Evolutionary conservation across 1,140 invertebrate species (phyloP).

Genomic region (Artemia franciscana): DNA sequence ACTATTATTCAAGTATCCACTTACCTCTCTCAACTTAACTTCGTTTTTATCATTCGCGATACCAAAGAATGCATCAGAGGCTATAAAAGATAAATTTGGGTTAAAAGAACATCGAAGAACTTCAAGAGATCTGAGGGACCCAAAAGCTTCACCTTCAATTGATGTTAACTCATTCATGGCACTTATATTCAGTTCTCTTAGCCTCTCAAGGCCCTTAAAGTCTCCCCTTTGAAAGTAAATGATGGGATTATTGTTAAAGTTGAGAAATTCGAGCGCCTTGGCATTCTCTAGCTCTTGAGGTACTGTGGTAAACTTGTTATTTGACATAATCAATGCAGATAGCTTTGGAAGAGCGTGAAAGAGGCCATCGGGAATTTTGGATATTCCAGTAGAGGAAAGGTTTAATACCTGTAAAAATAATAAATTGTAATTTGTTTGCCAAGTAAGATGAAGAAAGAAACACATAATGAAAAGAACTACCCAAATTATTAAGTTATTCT

Average conservation of each 20-base stretch:
- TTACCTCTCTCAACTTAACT: slow-evolving; percentile 6
- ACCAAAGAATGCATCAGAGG: slow-evolving; percentile 2
- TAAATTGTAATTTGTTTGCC: neutral
- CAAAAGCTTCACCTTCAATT: slow-evolving; percentile 7
- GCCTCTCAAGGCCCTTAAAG: slow-evolving; percentile 4
- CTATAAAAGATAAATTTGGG: neutral
- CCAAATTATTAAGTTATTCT: no score
- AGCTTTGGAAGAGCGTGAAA: slow-evolving; percentile 37
- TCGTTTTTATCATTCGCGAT: neutral
- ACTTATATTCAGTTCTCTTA: slow-evolving; percentile 10
- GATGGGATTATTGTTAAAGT: slow-evolving; percentile 41
- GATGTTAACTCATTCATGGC: slow-evolving; percentile 1
- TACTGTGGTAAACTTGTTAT: slow-evolving; percentile 33
- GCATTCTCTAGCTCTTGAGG: slow-evolving; percentile 31
- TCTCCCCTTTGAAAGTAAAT: slow-evolving; percentile 18
- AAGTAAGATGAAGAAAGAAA: no score
- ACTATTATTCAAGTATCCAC: no score
- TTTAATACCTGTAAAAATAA: slow-evolving; percentile 29
- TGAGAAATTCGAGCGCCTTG: slow-evolving; percentile 29
- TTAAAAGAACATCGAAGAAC: slow-evolving; percentile 9
- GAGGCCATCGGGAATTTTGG: slow-evolving; percentile 30
- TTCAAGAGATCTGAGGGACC: slow-evolving; percentile 4
- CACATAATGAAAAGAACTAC: no score
- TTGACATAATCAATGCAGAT: slow-evolving; percentile 35
- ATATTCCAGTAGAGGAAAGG: slow-evolving; percentile 35